Conservation (phyloP, 2,797 vertebrate species). For the Gymnocypris eckloni region DNA sequence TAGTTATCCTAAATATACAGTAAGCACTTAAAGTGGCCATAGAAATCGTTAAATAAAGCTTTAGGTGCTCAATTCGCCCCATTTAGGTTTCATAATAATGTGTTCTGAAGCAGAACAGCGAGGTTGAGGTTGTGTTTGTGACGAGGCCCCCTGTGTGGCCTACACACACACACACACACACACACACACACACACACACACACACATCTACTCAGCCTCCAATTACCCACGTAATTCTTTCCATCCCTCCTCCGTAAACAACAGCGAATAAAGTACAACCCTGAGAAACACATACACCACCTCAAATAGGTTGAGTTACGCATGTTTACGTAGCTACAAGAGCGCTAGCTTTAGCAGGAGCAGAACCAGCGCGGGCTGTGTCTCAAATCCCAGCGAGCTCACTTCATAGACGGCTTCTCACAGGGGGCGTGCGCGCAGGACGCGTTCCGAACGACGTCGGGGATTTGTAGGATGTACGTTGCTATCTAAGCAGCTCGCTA, state of each 20-base stretch:
- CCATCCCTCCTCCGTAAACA: slow-evolving; percentile 54
- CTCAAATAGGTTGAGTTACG: not conserved
- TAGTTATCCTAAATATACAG: not conserved
- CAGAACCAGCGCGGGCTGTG: not conserved
- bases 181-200: slow-evolving; percentile 24
- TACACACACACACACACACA: slow-evolving; percentile 35
- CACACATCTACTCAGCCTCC: slow-evolving; percentile 40
- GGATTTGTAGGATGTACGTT: not conserved
- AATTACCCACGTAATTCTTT: slow-evolving; percentile 45
- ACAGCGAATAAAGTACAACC: slow-evolving; percentile 15
- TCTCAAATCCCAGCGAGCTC: not conserved
- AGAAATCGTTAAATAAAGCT: not conserved
- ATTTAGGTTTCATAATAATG: slow-evolving; percentile 4
- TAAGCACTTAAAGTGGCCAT: not conserved
- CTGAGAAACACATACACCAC: not conserved
- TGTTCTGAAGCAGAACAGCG: not conserved
- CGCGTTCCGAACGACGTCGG: not conserved
- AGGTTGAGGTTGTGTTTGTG: slow-evolving; percentile 64
- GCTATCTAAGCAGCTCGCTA: not conserved
- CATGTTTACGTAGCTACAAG: not conserved
- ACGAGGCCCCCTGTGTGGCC: slow-evolving; percentile 68
- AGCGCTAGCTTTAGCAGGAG: slow-evolving; percentile 36
- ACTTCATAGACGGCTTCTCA: not conserved
- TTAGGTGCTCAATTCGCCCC: not conserved
- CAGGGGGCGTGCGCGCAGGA: not conserved